Evolutionary conservation across 2,888 invertebrate species (phyloP).

Genomic region (Sinotaia quadrata): DNA sequence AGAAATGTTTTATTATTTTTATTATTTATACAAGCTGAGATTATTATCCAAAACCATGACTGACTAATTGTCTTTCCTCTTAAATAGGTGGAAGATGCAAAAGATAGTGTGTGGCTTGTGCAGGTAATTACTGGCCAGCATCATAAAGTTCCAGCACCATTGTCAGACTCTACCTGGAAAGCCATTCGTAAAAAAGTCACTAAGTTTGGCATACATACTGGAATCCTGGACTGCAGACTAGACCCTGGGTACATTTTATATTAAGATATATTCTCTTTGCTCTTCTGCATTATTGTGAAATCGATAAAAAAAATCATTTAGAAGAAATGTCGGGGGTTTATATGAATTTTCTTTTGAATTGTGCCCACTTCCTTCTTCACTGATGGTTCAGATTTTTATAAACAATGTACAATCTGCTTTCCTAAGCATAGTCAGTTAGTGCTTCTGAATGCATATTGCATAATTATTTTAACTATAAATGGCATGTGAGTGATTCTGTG

Average conservation of each 20-base stretch:
- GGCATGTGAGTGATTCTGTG: too few species aligned
- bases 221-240: slow-evolving; percentile 74
- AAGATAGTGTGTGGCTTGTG: slow-evolving; percentile 76
- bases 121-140: slow-evolving; percentile 69
- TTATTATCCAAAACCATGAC: too few species aligned
- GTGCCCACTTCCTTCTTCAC: not conserved
- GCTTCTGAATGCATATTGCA: too few species aligned
- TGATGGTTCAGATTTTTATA: too few species aligned
- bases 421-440: too few species aligned
- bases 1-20: too few species aligned
- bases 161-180: slow-evolving; percentile 69
- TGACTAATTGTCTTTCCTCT: not conserved
- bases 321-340: not conserved
- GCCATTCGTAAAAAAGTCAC: slow-evolving; percentile 71
- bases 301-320: not conserved
- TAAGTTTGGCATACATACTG: slow-evolving; percentile 74
- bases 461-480: too few species aligned
- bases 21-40: too few species aligned
- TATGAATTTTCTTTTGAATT: not conserved
- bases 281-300: too few species aligned
- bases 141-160: slow-evolving; percentile 33
- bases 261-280: too few species aligned
- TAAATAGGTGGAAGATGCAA: slow-evolving; percentile 75
- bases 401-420: too few species aligned
- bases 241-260: slow-evolving; percentile 74